Percentiles rank a stretch among this genome's conserved stretches.
Evolutionary conservation across 2,888 invertebrate genomes (phyloP).

Genomic region (Pterobdella sp.): DNA sequence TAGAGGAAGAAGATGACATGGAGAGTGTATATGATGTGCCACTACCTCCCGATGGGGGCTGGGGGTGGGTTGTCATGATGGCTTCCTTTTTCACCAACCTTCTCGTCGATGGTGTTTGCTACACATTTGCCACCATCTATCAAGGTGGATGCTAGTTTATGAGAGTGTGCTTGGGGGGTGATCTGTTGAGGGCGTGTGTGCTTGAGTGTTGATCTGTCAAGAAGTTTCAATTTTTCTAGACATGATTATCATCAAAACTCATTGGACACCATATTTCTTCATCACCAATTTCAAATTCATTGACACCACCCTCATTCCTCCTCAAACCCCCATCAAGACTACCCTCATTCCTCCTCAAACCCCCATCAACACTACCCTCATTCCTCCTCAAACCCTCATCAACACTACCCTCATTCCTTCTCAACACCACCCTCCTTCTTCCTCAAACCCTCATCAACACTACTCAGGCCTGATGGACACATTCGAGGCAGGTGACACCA

Average conservation of each 20-base stretch:
- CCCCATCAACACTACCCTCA: too few species aligned
- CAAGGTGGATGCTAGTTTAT: not conserved
- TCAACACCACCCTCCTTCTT: constrained; percentile 60
- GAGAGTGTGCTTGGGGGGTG: not conserved
- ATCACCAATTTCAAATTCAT: too few species aligned
- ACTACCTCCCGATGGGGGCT: constrained; percentile 32
- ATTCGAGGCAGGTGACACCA: constrained; percentile 62
- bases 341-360: too few species aligned
- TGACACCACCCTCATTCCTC: too few species aligned
- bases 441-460: constrained; percentile 60
- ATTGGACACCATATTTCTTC: too few species aligned
- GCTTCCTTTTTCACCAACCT: constrained; percentile 32
- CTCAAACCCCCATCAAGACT: too few species aligned
- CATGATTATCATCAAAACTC: too few species aligned
- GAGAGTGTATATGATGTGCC: constrained; percentile 27
- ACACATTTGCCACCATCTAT: constrained; percentile 31
- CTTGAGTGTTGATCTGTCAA: constrained; percentile 31
- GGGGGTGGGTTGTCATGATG: constrained; percentile 31
- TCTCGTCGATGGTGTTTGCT: constrained; percentile 32
- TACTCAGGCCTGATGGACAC: constrained; percentile 61
- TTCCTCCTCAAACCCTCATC: too few species aligned
- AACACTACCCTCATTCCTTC: constrained; percentile 35
- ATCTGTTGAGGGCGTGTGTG: constrained; percentile 29
- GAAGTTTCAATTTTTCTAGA: too few species aligned
- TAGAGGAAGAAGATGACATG: not conserved